Conservation (phyloP, 2,888 invertebrate species). For the Calameuta idolon region DNA sequence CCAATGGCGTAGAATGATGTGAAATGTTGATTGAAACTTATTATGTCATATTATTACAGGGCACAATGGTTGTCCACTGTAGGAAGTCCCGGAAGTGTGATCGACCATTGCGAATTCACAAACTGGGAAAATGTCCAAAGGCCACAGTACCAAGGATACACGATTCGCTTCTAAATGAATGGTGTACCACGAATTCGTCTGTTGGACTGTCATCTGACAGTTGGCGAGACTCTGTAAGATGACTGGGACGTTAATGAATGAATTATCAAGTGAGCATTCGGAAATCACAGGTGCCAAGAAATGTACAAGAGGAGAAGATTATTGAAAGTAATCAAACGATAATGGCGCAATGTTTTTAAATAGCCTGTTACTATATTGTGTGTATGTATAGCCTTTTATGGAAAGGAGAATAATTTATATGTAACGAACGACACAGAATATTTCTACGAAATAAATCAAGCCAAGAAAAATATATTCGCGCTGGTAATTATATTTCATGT, state of each 20-base stretch:
- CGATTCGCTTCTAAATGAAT: constrained; percentile 80
- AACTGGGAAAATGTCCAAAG: constrained; percentile 83
- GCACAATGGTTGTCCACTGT: constrained; percentile 84
- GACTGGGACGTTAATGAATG: not conserved
- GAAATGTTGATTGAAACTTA: constrained; percentile 17
- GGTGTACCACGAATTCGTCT: not conserved
- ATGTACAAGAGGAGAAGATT: not conserved
- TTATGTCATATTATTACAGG: constrained; percentile 69
- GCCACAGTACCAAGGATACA: constrained; percentile 80
- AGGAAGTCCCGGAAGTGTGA: constrained; percentile 87
- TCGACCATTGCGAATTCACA: constrained; percentile 83
- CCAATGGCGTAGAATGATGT: constrained; percentile 14
- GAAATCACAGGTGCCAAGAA: not conserved
- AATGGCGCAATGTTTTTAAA: not conserved
- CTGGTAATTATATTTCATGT: not conserved
- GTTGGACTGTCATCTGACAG: not conserved
- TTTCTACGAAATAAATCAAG: not conserved
- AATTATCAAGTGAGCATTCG: not conserved
- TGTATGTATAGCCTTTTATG: not conserved
- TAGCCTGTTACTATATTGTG: not conserved
- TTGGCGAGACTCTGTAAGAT: not conserved
- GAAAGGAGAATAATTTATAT: not conserved
- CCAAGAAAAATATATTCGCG: not conserved
- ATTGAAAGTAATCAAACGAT: not conserved
- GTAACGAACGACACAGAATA: not conserved